These are phyloP conservation scores for Pangasius krempfi DNA, from an alignment of 2,797 vertebrate genomes.

Conservation along the genomic window DNA sequence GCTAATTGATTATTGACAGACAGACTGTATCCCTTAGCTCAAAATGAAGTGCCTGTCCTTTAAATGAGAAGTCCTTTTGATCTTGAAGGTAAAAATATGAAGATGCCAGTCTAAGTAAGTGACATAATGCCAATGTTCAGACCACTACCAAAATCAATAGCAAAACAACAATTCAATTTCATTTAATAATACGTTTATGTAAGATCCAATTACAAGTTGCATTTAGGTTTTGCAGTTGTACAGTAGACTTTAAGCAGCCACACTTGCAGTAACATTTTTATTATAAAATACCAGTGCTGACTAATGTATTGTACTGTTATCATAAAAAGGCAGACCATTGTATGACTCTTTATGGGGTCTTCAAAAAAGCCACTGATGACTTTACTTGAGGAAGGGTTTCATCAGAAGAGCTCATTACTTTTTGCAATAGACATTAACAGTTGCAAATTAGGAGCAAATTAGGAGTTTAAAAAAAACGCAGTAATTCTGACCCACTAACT, in stretches of 20 bases:
- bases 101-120: neutral
- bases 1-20: slow-evolving; percentile 66
- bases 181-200: neutral
- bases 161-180: slow-evolving; percentile 22
- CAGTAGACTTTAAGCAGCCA: neutral
- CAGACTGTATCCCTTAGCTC: slow-evolving; percentile 57
- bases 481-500: neutral
- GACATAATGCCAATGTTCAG: neutral
- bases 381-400: neutral
- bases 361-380: neutral
- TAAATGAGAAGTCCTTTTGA: slow-evolving; percentile 57
- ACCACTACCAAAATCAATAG: slow-evolving; percentile 16
- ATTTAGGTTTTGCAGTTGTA: neutral
- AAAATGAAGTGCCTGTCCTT: slow-evolving; percentile 55
- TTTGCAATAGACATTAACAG: neutral
- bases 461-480: slow-evolving; percentile 4
- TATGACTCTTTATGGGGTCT: neutral
- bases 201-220: neutral
- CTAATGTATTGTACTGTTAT: neutral
- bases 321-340: slow-evolving; percentile 16
- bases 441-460: slow-evolving; percentile 12
- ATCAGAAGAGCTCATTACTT: slow-evolving; percentile 32
- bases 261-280: neutral
- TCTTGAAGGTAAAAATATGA: slow-evolving; percentile 47
- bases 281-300: neutral